Evolutionary conservation across 2,888 invertebrate genomes (phyloP), one percentile per base, ranked within the genome.

Genomic region (Limenitis camilla): DNA sequence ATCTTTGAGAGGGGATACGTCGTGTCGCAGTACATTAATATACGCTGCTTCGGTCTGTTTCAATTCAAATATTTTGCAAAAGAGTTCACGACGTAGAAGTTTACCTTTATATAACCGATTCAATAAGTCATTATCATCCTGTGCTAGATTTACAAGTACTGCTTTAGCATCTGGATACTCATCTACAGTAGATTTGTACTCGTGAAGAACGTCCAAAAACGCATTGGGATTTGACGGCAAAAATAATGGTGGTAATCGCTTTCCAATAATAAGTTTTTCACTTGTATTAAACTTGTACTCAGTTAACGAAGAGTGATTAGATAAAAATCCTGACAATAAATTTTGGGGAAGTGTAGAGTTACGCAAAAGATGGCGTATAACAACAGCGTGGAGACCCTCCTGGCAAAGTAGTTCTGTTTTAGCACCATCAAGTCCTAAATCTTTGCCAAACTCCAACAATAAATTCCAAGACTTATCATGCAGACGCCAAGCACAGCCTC

Each of bases 311-410:
- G 76, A 71, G 52, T 79, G 76, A 1, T 75, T 45, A 0, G 62
- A 51, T 0, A 76, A 31, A 58, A 71, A 82, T 5, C 65, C 66
- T 1, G 64, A 52, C 11, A 68, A 52, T 7, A 80, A 46, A 4
- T 43, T 33, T 3, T 49, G n/a, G 1, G 68, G 49, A 11, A 64
- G 62, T 2, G 61, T 45, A 4, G 61, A 60, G 9, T 57, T 58
- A 5, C 58, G 45, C 30, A 81, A 42, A 11, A 83, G 53, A 8
- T 70, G 61, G 2, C 78, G 71, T 38, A 81, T 58, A 3, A 83
- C 61, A 2, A 73, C 74, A 1, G 75, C 72, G 42, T 83, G 82
- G 9, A 83, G 57, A 2, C 80, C 81, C 61, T 83, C 82, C 0
- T 29, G 36, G 51, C 78, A 83, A 0, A 66, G 51, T 1, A 68